Base-by-base conservation (phyloP, 2,888 invertebrate genomes). In the Agrochola lota region DNA sequence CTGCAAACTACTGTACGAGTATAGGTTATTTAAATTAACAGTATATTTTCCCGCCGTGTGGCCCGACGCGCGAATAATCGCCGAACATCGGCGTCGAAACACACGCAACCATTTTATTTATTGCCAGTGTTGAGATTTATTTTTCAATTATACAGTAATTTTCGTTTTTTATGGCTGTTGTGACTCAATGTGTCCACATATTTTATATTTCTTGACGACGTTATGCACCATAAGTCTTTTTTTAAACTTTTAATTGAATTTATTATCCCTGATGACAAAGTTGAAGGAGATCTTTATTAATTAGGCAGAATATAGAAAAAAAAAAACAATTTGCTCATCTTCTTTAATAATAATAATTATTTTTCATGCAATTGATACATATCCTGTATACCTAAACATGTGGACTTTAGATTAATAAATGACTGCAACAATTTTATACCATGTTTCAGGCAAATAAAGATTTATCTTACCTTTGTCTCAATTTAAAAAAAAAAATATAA, bases 71-170 rank as follows among this genome's bases (percentile, higher is more conserved):
- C 66, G 69, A 74, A 76, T 84, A 76, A 85, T 78, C 82, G 26
- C 70, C 55, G 76, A 40, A 68, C 75, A 78, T 77, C 63, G 57
- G 74, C 69, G 71, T 74, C 59, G 66, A 78, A 71, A 68, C 69
- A 77, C 85, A 87, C 78, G 84, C 84, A 80, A 83, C 78, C 63
- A 80, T 78, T 77, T 85, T 71, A 86, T 87, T 85, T 85, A 87
- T 84, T 40, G 43, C 67, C 60, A 60, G 12, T 73, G 40, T 46
- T 15, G 63, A 73, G 81, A 87, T 85, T 87, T 88, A 88, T 87
- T 81, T 88, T 82, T 87, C 87, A 88, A 87, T 87, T 83, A 87
- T 85, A 78, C 87, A 77, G 72, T 40, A 73, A 70, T 83, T 88
- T 88, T 87, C 87, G 72, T 81, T 64, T 71, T 87, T 85, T 79